Base-by-base conservation (phyloP, 2,113 vertebrate species). In the Ciconia stormi region DNA sequence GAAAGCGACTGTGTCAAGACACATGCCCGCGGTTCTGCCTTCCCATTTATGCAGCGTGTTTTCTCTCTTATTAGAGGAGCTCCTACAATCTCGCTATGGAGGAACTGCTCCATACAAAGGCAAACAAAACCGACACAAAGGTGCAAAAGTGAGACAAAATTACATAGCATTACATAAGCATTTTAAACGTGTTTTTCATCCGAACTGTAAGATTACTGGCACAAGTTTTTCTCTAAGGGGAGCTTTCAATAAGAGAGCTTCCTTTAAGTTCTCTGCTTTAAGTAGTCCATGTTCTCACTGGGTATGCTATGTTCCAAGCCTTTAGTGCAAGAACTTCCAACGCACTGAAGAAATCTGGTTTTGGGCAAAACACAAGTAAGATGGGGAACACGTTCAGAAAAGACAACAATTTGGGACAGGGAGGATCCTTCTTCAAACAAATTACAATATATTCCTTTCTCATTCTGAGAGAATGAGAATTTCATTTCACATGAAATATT, bases 1-100 rank as follows among this genome's bases (percentile, higher is more conserved):
- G 50, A 70, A 74, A 58, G 30, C 38, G 34, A 29, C 26, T 16
- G 25, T 2, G 22, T 22, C 55, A 47, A 59, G 50, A 53, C 0
- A 32, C 2, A 34, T 49, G 23, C n/a, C 44, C 5, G 22, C 5
- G 0, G 44, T 16, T 66, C 32, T 26, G 44, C 58, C 38, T 46
- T 26, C 9, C 16, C 25, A 1, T n/a, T 19, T 36, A 21, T 6
- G 32, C 36, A 3, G 21, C 1, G 13, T 1, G 0, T 53, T 34
- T 18, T 38, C 53, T 22, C 47, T 56, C 42, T 16, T 6, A 7
- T 6, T 17, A 34, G 15, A 49, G 46, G 2, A 55, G 36, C 7
- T 17, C 18, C 52, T 10, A 2, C 0, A 0, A 16, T 32, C 66
- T 38, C 11, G 13, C 69, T 20, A 1, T 0, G 29, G n/a, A 67